These are phyloP conservation scores for Pantherophis vulpinus DNA, from an alignment of 2,797 vertebrate species.

Conservation along the genomic window DNA sequence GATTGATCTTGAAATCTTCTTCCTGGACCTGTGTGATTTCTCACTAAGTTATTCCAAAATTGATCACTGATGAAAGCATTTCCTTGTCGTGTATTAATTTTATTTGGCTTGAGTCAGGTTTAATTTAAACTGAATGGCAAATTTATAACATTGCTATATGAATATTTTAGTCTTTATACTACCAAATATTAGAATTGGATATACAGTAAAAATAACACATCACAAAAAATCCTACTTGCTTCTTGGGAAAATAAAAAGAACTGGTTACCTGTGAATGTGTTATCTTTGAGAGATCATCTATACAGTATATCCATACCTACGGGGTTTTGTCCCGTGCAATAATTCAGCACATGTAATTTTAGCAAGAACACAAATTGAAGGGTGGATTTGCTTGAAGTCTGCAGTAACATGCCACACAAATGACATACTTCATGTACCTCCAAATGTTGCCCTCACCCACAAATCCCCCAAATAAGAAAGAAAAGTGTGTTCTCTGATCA, in stretches of 20 bases:
- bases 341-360: not conserved
- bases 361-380: not conserved
- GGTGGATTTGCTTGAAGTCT: too few species aligned
- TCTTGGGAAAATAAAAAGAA: not conserved
- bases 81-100: not conserved
- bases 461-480: not conserved
- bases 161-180: not conserved
- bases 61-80: not conserved
- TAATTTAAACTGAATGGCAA: not conserved
- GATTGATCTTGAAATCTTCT: not conserved
- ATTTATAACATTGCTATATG: not conserved
- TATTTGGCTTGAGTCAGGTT: not conserved
- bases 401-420: not conserved
- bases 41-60: not conserved
- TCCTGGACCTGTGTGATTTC: not conserved
- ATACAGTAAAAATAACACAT: not conserved
- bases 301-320: not conserved
- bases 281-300: not conserved
- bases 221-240: not conserved
- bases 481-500: not conserved
- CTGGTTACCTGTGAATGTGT: not conserved
- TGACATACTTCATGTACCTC: not conserved
- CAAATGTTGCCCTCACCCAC: not conserved
- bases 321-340: not conserved
- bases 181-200: not conserved